Conservation (phyloP, 2,797 vertebrate species). For the Peromyscus nudipes region DNA sequence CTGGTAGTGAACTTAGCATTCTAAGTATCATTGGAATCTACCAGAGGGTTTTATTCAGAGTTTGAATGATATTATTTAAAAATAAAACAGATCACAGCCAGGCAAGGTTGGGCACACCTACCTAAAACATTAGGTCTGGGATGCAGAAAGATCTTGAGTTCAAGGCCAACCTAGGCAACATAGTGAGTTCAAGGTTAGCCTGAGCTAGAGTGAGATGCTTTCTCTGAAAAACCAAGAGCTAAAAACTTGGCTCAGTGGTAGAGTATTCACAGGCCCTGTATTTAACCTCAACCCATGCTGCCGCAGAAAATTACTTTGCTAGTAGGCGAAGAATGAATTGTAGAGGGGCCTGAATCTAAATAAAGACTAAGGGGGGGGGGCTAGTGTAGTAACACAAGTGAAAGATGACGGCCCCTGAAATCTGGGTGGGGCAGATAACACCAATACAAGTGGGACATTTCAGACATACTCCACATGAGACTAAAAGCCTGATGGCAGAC, state of each 20-base stretch:
- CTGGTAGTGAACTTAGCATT: neutral
- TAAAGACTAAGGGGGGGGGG: neutral
- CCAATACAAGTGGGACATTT: slow-evolving; percentile 6
- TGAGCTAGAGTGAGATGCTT: neutral
- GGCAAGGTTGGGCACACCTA: neutral
- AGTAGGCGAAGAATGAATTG: slow-evolving; percentile 3
- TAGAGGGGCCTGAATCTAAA: slow-evolving; percentile 1
- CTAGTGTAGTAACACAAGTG: neutral
- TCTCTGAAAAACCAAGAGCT: neutral
- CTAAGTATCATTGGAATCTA: neutral
- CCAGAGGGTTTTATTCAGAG: neutral
- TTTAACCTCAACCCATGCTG: neutral
- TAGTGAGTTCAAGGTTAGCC: neutral
- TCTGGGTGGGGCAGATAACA: neutral
- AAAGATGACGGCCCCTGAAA: slow-evolving; percentile 18
- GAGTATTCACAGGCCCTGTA: neutral
- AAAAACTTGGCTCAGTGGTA: neutral
- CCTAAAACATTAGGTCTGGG: too few species aligned
- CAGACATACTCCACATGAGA: neutral
- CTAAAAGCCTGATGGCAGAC: neutral
- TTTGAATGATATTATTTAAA: neutral
- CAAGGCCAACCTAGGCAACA: neutral
- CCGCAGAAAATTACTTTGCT: neutral
- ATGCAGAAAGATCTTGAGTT: neutral
- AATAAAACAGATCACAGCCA: neutral